These are phyloP conservation scores for Oostethus manadensis DNA, from an alignment of 2,113 vertebrate genomes.

Conservation along the genomic window DNA sequence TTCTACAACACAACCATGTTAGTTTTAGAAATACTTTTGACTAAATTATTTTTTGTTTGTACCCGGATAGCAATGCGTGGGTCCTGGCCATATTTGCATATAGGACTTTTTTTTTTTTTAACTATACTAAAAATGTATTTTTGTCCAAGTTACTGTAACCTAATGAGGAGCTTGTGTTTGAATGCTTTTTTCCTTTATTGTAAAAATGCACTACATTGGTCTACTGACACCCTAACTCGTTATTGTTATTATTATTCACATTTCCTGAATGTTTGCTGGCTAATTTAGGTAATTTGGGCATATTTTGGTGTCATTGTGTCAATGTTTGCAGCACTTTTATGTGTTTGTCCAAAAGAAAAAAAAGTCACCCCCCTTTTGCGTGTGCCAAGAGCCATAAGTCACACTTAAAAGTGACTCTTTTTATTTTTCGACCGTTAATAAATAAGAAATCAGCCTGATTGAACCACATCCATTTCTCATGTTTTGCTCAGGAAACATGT, in stretches of 20 bases:
- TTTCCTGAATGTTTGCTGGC: constrained; percentile 8
- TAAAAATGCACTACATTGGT: constrained; percentile 29
- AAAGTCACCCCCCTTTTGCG: constrained; percentile 24
- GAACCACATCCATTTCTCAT: not conserved
- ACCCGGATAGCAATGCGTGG: constrained; percentile 22
- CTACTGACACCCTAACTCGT: constrained; percentile 19
- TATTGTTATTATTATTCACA: constrained; percentile 3
- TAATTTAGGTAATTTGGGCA: not conserved
- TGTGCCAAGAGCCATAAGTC: constrained; percentile 23
- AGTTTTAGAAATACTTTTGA: constrained; percentile 22
- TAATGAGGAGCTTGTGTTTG: constrained; percentile 28
- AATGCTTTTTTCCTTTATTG: constrained; percentile 17
- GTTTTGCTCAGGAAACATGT: constrained; percentile 21
- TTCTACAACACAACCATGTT: constrained; percentile 41
- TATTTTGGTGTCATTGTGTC: constrained; percentile 1
- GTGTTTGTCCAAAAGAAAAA: not conserved
- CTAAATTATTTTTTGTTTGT: constrained; percentile 37
- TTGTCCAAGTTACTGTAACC: constrained; percentile 42
- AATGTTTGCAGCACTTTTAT: not conserved
- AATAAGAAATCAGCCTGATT: not conserved
- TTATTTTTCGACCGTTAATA: not conserved
- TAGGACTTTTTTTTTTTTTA: constrained; percentile 48
- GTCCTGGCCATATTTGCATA: constrained; percentile 32
- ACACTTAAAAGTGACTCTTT: constrained; percentile 1
- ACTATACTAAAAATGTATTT: constrained; percentile 32